Percentiles rank a stretch among this genome's conserved stretches.
Conservation (phyloP, 2,888 invertebrate species). For the Lithophane leautieri region DNA sequence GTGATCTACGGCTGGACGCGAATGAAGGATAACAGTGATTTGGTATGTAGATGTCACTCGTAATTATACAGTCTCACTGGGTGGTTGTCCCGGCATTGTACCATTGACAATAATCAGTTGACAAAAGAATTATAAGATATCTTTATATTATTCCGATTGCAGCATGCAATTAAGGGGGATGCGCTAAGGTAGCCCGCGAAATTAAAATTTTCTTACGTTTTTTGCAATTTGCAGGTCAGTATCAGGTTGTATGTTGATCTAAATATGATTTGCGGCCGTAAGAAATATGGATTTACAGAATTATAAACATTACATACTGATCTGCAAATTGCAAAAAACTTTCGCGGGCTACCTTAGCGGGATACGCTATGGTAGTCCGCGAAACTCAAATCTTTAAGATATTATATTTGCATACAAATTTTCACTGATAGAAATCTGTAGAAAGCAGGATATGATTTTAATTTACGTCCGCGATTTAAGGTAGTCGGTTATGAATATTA, state of each 20-base stretch:
- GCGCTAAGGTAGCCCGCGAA: too few relatives aligned
- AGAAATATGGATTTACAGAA: too few relatives aligned
- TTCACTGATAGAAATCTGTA: conserved; percentile 60
- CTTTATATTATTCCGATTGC: conserved; percentile 52
- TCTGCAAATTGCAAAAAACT: too few relatives aligned
- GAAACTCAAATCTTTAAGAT: too few relatives aligned
- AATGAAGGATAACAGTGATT: conserved; percentile 79
- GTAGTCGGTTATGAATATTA: conserved; percentile 50
- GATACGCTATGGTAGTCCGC: too few relatives aligned
- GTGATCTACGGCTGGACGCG: conserved; percentile 69
- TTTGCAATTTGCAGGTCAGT: too few relatives aligned
- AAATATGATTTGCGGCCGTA: too few relatives aligned
- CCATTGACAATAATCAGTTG: conserved; percentile 63
- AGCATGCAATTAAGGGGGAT: conserved; percentile 28
- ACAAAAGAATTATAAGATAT: conserved; percentile 65
- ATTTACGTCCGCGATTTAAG: conserved; percentile 34
- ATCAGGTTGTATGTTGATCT: too few relatives aligned
- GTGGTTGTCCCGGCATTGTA: conserved; percentile 61
- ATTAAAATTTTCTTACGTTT: too few relatives aligned
- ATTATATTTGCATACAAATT: conserved; percentile 39
- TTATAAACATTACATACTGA: too few relatives aligned
- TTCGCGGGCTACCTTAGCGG: too few relatives aligned
- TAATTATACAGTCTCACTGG: conserved; percentile 69
- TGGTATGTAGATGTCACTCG: conserved; percentile 77
- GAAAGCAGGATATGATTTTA: conserved; percentile 60